Evolutionary conservation across 2,113 vertebrate species (phyloP), one percentile per base, ranked within the genome.

Genomic region (Lepisosteus oculatus): DNA sequence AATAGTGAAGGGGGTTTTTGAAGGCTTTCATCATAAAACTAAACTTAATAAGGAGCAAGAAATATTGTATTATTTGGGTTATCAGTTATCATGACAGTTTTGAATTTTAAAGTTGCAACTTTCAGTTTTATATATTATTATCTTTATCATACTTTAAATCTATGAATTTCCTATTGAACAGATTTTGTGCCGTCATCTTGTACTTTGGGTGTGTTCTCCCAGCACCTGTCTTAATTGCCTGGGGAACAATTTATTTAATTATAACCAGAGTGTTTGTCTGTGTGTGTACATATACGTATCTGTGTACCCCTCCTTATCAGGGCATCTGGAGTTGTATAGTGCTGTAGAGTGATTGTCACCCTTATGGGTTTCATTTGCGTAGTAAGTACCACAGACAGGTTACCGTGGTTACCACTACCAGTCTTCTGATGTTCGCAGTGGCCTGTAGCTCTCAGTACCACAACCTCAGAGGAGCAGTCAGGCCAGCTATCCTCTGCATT

Each of bases 331-430:
- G 57, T 13, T 59, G 2, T n/a, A 8, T 13, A 6, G 5, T 55
- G 55, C n/a, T 3, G 5, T 59, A 13, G 9, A 15, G n/a, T 59
- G 57, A 59, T 1, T 59, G 57, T 59, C 14, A 29, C 59, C 44
- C 57, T 67, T 61, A 14, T 72, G 45, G 29, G 42, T 72, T 63
- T 76, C 14, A 68, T 74, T 72, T 79, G 54, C 71, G 42, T 70
- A 29, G 12, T 66, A 70, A 55, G 17, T 68, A 14, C 15, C 47
- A 43, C 64, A 41, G 42, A 15, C 69, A 55, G 65, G 43, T 74
- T 76, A 72, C 70, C 74, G 8, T 72, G 67, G 55, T 57, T 59
- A 72, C 42, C 65, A 59, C 47, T 68, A 13, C 62, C 29, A 54
- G 17, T 45, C 3, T 56, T 66, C 75, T 75, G 15, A 57, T 57